phyloP scores from a whole-genome alignment of 2,797 vertebrate species.

The Tangara arthus region DNA sequence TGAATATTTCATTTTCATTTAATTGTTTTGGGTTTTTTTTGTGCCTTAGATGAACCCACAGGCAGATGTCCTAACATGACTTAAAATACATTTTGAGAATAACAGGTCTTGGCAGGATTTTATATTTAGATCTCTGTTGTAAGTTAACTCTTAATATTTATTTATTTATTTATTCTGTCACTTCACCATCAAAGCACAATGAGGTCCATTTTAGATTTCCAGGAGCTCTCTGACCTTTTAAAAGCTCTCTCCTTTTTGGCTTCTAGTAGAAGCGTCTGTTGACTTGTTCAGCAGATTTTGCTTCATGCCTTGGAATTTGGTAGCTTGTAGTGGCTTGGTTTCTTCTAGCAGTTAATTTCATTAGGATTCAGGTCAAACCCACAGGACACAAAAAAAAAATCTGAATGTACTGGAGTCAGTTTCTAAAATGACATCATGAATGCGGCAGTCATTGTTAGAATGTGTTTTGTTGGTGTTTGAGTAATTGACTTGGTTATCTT shows the following conservation, averaged over 20 bases:
- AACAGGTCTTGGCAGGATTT: neutral
- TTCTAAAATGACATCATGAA: conserved; percentile 22
- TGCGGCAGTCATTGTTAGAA: neutral
- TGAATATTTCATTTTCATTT: neutral
- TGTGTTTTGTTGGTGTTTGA: conserved; percentile 34
- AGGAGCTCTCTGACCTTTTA: neutral
- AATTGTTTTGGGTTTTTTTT: neutral
- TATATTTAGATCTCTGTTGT: neutral
- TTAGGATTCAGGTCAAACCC: conserved; percentile 22
- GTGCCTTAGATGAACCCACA: neutral
- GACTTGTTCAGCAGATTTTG: neutral
- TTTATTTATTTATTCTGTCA: neutral
- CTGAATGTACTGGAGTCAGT: neutral
- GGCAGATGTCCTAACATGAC: neutral
- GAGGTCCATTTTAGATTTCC: neutral
- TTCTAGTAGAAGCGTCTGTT: neutral
- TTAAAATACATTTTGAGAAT: neutral
- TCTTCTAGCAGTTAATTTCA: neutral
- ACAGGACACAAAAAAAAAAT: neutral
- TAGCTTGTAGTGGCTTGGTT: neutral
- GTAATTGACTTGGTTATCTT: conserved; percentile 16
- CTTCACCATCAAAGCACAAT: neutral
- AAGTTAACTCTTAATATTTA: neutral
- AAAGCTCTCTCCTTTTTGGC: neutral
- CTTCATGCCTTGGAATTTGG: neutral